Evolutionary conservation across 2,888 invertebrate species (phyloP).

Genomic region (Pecten maximus): DNA sequence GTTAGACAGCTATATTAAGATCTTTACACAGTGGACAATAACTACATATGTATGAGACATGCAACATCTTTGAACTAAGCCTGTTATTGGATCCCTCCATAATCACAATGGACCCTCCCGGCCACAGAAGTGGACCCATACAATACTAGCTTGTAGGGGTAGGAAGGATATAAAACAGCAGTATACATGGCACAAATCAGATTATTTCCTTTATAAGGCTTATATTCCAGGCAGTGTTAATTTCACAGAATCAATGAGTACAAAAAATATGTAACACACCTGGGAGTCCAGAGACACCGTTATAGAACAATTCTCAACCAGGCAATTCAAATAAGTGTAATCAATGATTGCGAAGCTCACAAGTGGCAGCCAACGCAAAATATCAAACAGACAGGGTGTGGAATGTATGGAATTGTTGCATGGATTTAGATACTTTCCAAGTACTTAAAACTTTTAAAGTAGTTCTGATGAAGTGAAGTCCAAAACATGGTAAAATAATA

Average conservation of each 20-base stretch:
- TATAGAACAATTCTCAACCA: neutral
- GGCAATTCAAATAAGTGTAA: neutral
- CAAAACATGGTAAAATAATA: no score
- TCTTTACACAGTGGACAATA: slow-evolving; percentile 13
- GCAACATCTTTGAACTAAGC: neutral
- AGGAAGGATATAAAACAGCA: slow-evolving; percentile 9
- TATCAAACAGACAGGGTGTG: no score
- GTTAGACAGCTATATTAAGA: neutral
- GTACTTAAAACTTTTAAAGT: no score
- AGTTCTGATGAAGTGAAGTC: no score
- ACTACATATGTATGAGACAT: slow-evolving; percentile 18
- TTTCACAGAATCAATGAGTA: neutral
- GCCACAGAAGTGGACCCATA: neutral
- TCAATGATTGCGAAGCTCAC: no score
- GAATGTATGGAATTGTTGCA: no score
- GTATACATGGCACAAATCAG: slow-evolving; percentile 27
- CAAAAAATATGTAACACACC: neutral
- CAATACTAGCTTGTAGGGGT: slow-evolving; percentile 26
- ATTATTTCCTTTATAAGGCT: neutral
- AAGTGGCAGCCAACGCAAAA: no score
- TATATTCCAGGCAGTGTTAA: neutral
- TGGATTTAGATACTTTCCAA: no score
- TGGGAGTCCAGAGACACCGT: neutral
- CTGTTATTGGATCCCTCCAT: neutral
- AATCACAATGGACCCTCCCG: neutral